Conservation (phyloP, 2,113 vertebrate species). For the Tonatia bakeri region DNA sequence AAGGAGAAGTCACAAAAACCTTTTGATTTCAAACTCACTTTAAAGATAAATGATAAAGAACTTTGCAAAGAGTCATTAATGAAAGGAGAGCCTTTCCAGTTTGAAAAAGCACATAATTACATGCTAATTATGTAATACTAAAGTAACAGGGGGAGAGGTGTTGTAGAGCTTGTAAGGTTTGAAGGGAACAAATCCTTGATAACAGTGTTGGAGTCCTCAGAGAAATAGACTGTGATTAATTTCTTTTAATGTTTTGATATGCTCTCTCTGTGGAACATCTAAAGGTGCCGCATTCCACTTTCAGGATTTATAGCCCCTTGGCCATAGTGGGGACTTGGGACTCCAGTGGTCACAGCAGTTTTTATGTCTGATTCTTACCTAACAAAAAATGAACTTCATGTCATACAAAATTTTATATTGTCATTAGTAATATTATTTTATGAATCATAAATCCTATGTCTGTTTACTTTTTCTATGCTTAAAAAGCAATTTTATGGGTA, state of each 20-base stretch:
- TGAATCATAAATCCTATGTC: background rate
- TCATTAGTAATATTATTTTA: background rate
- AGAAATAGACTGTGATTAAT: background rate
- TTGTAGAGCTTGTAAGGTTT: background rate
- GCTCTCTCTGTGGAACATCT: conserved; percentile 5
- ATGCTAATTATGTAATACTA: conserved; percentile 59
- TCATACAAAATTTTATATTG: background rate
- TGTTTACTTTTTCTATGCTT: background rate
- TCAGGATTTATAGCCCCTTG: background rate
- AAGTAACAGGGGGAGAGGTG: conserved; percentile 58
- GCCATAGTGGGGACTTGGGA: background rate
- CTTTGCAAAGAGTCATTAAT: conserved; percentile 49
- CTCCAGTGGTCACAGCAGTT: background rate
- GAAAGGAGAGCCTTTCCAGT: conserved; percentile 62
- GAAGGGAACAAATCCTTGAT: conserved; percentile 17
- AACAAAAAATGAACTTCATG: background rate
- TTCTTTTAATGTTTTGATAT: conserved; percentile 38
- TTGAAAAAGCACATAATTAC: conserved; percentile 62
- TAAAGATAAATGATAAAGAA: conserved; percentile 65
- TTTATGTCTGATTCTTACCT: background rate
- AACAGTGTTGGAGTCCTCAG: conserved; percentile 42
- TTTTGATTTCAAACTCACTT: conserved; percentile 38
- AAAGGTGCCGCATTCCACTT: background rate
- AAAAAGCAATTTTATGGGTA: background rate
- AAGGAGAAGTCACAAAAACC: conserved; percentile 21